Percentiles rank a stretch among this genome's conserved stretches.
Evolutionary conservation across 2,113 vertebrate genomes (phyloP).

Genomic region (Atherinomorus stipes): DNA sequence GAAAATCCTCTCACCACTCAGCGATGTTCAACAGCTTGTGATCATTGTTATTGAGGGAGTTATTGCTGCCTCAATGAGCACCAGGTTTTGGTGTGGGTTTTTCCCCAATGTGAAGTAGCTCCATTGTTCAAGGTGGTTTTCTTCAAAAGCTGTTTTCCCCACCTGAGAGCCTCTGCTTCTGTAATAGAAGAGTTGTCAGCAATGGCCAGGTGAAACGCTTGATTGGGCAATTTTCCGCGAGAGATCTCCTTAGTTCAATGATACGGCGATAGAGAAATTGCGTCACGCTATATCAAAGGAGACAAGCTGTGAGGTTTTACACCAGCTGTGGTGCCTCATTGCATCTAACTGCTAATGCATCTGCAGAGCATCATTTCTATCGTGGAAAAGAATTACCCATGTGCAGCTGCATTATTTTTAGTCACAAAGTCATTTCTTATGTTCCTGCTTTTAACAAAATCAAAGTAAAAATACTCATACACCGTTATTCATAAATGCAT

Average conservation of each 20-base stretch:
- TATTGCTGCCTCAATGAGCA: slow-evolving; percentile 66
- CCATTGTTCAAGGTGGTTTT: slow-evolving; percentile 63
- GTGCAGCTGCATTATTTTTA: slow-evolving; percentile 3
- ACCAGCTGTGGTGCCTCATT: slow-evolving; percentile 22
- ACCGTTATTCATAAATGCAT: not conserved
- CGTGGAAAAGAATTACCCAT: not conserved
- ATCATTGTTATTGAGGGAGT: slow-evolving; percentile 71
- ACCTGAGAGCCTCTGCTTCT: slow-evolving; percentile 56
- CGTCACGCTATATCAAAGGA: slow-evolving; percentile 50
- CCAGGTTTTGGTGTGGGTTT: slow-evolving; percentile 52
- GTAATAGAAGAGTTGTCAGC: slow-evolving; percentile 59
- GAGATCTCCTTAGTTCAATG: slow-evolving; percentile 66
- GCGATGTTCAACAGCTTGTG: slow-evolving; percentile 56
- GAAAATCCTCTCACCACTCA: slow-evolving; percentile 60
- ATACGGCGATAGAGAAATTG: slow-evolving; percentile 64
- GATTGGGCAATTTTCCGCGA: slow-evolving; percentile 75
- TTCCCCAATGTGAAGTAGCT: slow-evolving; percentile 49
- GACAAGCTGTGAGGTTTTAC: slow-evolving; percentile 45
- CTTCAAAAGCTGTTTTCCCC: slow-evolving; percentile 55
- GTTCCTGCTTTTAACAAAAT: not conserved
- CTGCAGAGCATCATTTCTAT: not conserved
- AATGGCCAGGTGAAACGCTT: slow-evolving; percentile 57
- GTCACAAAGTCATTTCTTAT: not conserved
- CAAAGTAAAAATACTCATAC: not conserved
- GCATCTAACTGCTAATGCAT: not conserved